Conservation (phyloP, 2,797 vertebrate genomes). For the Tamandua tetradactyla region DNA sequence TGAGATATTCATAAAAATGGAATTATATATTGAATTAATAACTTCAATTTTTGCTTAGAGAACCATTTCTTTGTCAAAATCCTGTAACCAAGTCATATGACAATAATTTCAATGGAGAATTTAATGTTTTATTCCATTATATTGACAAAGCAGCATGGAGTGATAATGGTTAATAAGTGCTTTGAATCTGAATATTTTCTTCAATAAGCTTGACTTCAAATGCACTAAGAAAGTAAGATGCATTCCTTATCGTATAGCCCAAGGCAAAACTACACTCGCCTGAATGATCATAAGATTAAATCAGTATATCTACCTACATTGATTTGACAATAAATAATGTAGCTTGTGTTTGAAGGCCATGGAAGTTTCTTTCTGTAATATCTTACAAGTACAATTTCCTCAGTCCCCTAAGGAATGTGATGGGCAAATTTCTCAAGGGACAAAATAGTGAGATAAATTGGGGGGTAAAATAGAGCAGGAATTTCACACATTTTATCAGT, state of each 20-base stretch:
- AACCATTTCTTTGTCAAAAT: not conserved
- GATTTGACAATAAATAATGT: constrained; percentile 69
- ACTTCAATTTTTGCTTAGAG: constrained; percentile 7
- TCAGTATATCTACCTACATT: constrained; percentile 62
- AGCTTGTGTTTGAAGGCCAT: constrained; percentile 55
- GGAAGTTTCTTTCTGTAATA: constrained; percentile 42
- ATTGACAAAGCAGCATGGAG: not conserved
- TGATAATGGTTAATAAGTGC: not conserved
- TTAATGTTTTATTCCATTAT: not conserved
- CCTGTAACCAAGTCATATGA: not conserved
- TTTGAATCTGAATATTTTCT: constrained; percentile 50
- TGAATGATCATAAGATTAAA: constrained; percentile 61
- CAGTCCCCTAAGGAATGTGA: constrained; percentile 33
- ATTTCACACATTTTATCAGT: constrained; percentile 1
- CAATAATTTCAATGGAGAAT: not conserved
- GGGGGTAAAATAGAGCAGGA: not conserved
- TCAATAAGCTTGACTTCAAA: constrained; percentile 45
- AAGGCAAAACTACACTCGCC: constrained; percentile 61
- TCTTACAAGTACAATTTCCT: constrained; percentile 54
- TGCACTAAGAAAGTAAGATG: constrained; percentile 23
- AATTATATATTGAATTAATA: not conserved
- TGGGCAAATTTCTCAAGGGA: constrained; percentile 49
- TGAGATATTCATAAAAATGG: not conserved
- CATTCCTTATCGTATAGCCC: constrained; percentile 57
- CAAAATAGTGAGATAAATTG: constrained; percentile 66